Evolutionary conservation across 2,888 invertebrate genomes (phyloP), one percentile per base, ranked within the genome.

Genomic region (Dendrolimus houi): DNA sequence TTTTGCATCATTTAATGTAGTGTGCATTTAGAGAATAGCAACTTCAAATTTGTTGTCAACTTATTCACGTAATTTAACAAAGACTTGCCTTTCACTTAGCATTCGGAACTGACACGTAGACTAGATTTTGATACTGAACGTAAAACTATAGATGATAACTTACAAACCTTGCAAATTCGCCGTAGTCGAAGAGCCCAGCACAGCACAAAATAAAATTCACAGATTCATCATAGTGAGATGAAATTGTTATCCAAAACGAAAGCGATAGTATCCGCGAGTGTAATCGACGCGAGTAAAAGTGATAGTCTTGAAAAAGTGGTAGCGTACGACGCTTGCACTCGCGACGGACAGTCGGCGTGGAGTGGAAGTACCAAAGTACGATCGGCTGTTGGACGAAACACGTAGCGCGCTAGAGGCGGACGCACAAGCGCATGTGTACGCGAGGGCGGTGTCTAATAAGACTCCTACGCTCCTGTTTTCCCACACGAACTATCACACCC

Each of bases 81-180:
- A 85, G 87, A 84, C 81, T 84, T 74, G 79, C 88, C 88, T 89
- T 89, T 89, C 88, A 89, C 88, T 87, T 80, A 81, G 74, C 81
- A 80, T 78, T 85, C 81, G 77, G 71, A 82, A 78, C 79, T 86
- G 88, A 89, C 88, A 88, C 88, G 88, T 87, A 83, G 74, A 77
- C 83, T 79, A 69, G 75, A 81, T 81, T 85, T 81, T 80, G 73
- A 73, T 72, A 77, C 68, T 74, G 73, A 68, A 65, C 68, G 63
- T 70, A 62, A 66, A 68, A 74, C 64, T 68, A 69, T 68, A 64
- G 66, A 71, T 64, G 64, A 67, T 71, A 71, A 74, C 69, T 69
- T 66, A 78, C 83, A 78, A 73, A 85, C 87, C 83, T 84, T 76
- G 73, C 63, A 67, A 68, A 63, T 67, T 67, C 67, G 77, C 70